phyloP scores from a whole-genome alignment of 30 jellyfish, hydroid and myxozoan genomes.

The Hydractinia echinata region DNA sequence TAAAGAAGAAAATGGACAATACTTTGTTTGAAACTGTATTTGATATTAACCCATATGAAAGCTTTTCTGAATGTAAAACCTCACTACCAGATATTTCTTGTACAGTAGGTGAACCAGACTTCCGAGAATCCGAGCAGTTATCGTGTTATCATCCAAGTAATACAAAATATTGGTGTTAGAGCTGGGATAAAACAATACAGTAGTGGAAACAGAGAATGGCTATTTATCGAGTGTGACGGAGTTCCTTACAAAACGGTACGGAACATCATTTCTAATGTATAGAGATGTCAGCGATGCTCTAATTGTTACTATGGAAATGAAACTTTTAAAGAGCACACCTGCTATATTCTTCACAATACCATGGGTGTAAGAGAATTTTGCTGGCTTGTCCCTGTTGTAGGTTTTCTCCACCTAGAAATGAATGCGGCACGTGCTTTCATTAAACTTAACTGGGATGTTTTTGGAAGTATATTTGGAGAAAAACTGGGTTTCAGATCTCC shows the following conservation, averaged over 20 bases:
- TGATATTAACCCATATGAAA: neutral
- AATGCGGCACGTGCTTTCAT: constrained; percentile 25
- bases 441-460: constrained; percentile 27
- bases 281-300: constrained; percentile 10
- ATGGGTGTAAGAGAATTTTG: constrained; percentile 26
- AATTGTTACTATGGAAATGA: constrained; percentile 1
- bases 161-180: constrained; percentile 36
- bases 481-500: neutral
- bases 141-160: constrained; percentile 2
- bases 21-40: neutral
- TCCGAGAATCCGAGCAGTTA: constrained; percentile 29
- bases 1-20: neutral
- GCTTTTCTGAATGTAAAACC: neutral
- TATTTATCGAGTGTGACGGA: constrained; percentile 30
- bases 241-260: constrained; percentile 20
- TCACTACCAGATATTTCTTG: neutral
- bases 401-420: constrained; percentile 30
- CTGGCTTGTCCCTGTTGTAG: constrained; percentile 24
- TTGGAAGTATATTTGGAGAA: neutral
- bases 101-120: constrained; percentile 41
- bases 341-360: neutral
- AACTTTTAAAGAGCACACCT: constrained; percentile 20
- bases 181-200: constrained; percentile 34
- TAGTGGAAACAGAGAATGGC: constrained; percentile 32
- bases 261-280: constrained; percentile 14